Percentiles rank a stretch among this genome's conserved stretches.
phyloP scores from a whole-genome alignment of 1,140 invertebrate genomes.

The Achatina immaculata region DNA sequence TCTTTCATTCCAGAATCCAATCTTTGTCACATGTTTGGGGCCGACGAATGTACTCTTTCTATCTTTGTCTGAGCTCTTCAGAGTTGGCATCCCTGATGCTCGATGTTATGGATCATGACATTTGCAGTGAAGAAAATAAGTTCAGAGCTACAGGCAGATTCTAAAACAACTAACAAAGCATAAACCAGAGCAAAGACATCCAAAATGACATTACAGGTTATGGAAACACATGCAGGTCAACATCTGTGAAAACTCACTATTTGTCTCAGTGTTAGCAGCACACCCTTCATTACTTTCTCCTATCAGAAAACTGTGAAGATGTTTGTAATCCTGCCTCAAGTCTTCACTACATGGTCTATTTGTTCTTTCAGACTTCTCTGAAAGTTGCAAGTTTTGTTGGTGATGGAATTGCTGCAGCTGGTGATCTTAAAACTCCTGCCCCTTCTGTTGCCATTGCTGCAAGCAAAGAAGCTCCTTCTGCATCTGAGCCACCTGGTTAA shows the following conservation, averaged over 20 bases:
- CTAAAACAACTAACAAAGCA: too few relatives aligned
- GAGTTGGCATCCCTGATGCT: too few relatives aligned
- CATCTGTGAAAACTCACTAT: not conserved
- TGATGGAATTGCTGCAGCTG: not conserved
- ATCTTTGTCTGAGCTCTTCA: too few relatives aligned
- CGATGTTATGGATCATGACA: too few relatives aligned
- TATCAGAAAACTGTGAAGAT: conserved; percentile 28
- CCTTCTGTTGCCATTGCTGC: conserved; percentile 11
- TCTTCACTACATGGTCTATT: conserved; percentile 29
- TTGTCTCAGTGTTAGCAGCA: not conserved
- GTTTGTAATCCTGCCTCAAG: conserved; percentile 35
- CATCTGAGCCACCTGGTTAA: conserved; percentile 3
- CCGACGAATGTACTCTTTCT: too few relatives aligned
- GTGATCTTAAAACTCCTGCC: not conserved
- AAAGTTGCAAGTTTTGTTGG: not conserved
- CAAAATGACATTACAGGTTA: too few relatives aligned
- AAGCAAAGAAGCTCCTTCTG: conserved; percentile 16
- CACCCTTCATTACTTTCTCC: not conserved
- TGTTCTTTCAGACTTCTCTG: not conserved
- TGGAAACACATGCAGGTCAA: too few relatives aligned
- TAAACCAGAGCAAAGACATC: too few relatives aligned
- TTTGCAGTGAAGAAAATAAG: too few relatives aligned
- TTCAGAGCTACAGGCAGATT: too few relatives aligned
- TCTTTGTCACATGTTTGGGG: too few relatives aligned
- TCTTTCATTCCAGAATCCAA: too few relatives aligned